Conservation (phyloP, 2,113 vertebrate genomes). For the Seriola rivoliana region DNA sequence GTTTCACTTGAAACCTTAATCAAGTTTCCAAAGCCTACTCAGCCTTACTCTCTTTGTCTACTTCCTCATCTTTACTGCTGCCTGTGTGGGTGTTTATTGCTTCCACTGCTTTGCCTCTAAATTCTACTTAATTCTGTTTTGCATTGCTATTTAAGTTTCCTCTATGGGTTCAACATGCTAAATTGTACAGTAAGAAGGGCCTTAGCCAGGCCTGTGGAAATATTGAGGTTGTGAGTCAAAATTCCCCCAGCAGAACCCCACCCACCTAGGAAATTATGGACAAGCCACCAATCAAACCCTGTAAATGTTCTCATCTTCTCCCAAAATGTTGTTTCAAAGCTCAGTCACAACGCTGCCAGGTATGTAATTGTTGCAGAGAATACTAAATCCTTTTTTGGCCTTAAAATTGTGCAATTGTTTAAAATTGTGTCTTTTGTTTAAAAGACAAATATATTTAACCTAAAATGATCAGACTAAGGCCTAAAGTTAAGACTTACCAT, state of each 20-base stretch:
- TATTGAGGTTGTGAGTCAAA: neutral
- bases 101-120: conserved; percentile 5
- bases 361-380: too few relatives aligned
- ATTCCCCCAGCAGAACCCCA: neutral
- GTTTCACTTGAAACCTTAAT: neutral
- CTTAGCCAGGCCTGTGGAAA: neutral
- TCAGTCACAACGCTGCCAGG: too few relatives aligned
- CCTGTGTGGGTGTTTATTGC: conserved; percentile 18
- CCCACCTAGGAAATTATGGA: too few relatives aligned
- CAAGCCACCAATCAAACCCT: too few relatives aligned
- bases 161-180: neutral
- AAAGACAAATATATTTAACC: too few relatives aligned
- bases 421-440: too few relatives aligned
- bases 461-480: too few relatives aligned
- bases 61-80: neutral
- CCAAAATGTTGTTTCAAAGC: too few relatives aligned
- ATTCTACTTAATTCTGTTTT: neutral
- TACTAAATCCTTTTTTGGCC: too few relatives aligned
- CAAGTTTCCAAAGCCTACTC: neutral
- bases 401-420: too few relatives aligned
- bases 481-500: too few relatives aligned
- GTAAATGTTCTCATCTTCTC: too few relatives aligned
- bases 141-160: conserved; percentile 9
- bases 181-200: neutral
- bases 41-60: neutral